Evolutionary conservation across 2,113 vertebrate genomes (phyloP).

Genomic region (Pachypanchax playfairii): DNA sequence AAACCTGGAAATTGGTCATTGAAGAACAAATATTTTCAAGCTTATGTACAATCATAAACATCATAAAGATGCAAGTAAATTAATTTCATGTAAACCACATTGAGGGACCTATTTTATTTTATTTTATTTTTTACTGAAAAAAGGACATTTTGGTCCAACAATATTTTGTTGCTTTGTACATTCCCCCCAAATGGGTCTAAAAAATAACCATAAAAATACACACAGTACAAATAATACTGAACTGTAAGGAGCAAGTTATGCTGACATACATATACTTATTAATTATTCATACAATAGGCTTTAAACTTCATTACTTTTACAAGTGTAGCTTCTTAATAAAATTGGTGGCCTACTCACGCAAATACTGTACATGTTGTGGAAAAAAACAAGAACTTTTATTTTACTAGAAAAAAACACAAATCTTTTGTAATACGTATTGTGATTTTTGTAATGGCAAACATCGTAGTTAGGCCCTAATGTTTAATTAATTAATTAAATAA

Average conservation of each 20-base stretch:
- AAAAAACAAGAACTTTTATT: conserved; percentile 88
- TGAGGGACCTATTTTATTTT: conserved; percentile 92
- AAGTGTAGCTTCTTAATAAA: conserved; percentile 80
- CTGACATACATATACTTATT: conserved; percentile 89
- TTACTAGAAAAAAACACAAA: conserved; percentile 83
- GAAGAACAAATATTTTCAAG: conserved; percentile 77
- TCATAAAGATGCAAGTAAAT: conserved; percentile 88
- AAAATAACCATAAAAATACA: conserved; percentile 99
- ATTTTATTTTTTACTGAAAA: conserved; percentile 89
- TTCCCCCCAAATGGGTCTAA: conserved; percentile 83
- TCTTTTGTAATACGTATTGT: conserved; percentile 49
- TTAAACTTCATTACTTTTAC: conserved; percentile 79
- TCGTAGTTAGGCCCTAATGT: conserved; percentile 27
- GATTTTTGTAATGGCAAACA: conserved; percentile 45
- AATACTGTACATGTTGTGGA: conserved; percentile 84
- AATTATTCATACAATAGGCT: conserved; percentile 90
- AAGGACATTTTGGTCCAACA: conserved; percentile 87
- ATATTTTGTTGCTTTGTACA: conserved; percentile 78
- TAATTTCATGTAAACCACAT: conserved; percentile 93
- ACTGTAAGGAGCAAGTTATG: conserved; percentile 94
- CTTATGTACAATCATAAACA: conserved; percentile 86
- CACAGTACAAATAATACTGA: conserved; percentile 98
- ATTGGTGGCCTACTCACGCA: conserved; percentile 88
- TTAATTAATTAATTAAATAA: conserved; percentile 18
- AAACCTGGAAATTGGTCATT: conserved; percentile 94